These are phyloP conservation scores for Epistrophe eligans DNA, from an alignment of 2,888 invertebrate species.

Conservation along the genomic window DNA sequence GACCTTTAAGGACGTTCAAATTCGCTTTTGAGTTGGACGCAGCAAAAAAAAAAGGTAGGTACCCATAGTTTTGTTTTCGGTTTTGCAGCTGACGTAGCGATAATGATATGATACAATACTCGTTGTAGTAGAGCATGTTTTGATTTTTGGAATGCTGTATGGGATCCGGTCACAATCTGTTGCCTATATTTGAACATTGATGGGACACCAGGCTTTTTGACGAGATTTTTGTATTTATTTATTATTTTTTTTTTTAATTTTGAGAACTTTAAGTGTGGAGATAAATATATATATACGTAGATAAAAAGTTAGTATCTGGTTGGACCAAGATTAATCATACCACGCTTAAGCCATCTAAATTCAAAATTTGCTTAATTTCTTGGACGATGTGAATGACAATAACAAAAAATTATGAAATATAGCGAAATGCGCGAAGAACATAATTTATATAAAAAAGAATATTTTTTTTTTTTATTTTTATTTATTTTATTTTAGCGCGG, in stretches of 20 bases:
- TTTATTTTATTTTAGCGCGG: too few species aligned
- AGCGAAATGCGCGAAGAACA: too few species aligned
- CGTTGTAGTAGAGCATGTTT: conserved; percentile 39
- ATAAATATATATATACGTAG: background rate
- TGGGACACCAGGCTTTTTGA: background rate
- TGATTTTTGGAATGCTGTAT: conserved; percentile 35
- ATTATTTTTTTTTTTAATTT: conserved; percentile 15
- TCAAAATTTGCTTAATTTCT: too few species aligned
- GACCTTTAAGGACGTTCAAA: conserved; percentile 80
- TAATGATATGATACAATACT: background rate
- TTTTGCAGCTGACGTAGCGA: conserved; percentile 2
- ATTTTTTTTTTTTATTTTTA: too few species aligned
- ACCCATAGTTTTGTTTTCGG: conserved; percentile 15
- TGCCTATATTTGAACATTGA: conserved; percentile 37
- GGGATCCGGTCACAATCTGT: conserved; percentile 31
- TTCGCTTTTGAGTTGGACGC: conserved; percentile 59
- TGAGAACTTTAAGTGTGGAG: background rate
- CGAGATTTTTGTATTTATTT: background rate
- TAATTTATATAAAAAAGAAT: too few species aligned
- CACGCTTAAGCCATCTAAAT: too few species aligned
- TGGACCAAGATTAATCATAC: background rate
- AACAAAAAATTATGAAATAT: too few species aligned
- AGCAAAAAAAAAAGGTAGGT: conserved; percentile 18
- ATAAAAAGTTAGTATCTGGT: background rate
- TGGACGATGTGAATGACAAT: too few species aligned